Conservation (phyloP, 2,888 invertebrate species). For the Scaptomyza flava region DNA sequence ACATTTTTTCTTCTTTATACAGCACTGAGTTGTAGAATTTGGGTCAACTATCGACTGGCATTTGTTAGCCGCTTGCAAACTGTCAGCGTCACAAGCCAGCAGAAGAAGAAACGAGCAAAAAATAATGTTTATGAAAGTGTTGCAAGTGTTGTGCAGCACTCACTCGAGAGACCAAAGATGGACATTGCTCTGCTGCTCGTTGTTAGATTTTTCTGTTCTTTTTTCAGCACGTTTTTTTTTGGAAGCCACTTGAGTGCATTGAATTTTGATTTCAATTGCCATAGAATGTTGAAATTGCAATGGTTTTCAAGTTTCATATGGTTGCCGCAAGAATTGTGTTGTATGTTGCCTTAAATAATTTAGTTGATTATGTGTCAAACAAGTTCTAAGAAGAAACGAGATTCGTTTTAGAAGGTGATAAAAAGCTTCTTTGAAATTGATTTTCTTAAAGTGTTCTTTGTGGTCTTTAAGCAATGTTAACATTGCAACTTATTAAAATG, state of each 20-base stretch:
- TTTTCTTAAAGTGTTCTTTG: too few relatives aligned
- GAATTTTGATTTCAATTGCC: constrained; percentile 74
- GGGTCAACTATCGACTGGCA: constrained; percentile 76
- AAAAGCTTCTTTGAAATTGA: not conserved
- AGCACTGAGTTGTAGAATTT: constrained; percentile 38
- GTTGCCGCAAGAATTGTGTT: not conserved
- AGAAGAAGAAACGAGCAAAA: constrained; percentile 3
- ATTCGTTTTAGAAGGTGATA: not conserved
- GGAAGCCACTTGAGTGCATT: constrained; percentile 61
- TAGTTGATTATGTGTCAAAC: constrained; percentile 34
- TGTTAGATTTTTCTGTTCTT: constrained; percentile 10
- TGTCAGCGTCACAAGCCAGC: constrained; percentile 50
- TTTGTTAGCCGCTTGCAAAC: constrained; percentile 58
- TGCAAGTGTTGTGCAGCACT: constrained; percentile 35
- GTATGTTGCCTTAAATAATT: constrained; percentile 47
- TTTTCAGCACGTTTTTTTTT: not conserved
- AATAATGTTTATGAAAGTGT: constrained; percentile 42
- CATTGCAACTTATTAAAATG: too few relatives aligned
- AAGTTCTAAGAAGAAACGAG: not conserved
- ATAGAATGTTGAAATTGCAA: constrained; percentile 50
- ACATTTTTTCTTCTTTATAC: not conserved
- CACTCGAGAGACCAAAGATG: constrained; percentile 41
- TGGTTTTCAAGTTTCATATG: too few relatives aligned
- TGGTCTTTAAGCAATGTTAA: too few relatives aligned
- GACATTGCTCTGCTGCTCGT: constrained; percentile 35